Evolutionary conservation across 2,797 vertebrate genomes (phyloP).

Genomic region (Myotis pilosus): DNA sequence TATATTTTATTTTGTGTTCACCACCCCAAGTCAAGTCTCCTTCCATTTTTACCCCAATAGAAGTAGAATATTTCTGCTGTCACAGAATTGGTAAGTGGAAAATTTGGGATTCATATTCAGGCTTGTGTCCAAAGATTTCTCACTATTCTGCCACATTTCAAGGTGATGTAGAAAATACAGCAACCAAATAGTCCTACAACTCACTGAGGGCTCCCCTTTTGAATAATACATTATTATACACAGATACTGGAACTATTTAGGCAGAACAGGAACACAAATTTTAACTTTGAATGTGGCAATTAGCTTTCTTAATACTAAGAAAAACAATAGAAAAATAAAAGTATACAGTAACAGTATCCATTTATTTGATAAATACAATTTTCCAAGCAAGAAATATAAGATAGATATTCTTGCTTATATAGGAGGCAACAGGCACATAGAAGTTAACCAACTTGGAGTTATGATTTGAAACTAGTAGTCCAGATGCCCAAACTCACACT

Average conservation of each 20-base stretch:
- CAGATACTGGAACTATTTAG: not conserved
- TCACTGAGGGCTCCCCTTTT: not conserved
- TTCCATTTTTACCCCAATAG: not conserved
- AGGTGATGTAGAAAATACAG: not conserved
- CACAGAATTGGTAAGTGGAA: not conserved
- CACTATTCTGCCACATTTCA: not conserved
- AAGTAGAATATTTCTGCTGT: not conserved
- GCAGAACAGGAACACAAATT: not conserved
- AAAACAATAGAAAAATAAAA: not conserved
- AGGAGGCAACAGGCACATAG: not conserved
- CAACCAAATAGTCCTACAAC: not conserved
- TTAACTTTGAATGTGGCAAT: not conserved
- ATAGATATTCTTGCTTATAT: not conserved
- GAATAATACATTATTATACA: not conserved
- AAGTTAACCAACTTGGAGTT: not conserved
- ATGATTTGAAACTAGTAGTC: not conserved
- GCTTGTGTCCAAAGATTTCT: not conserved
- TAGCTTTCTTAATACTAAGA: not conserved
- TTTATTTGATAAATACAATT: not conserved
- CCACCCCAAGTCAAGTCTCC: not conserved
- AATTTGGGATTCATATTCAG: not conserved
- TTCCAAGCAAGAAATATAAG: not conserved
- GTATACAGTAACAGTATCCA: not conserved
- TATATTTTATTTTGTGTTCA: not conserved
- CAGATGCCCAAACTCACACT: not conserved